Conservation (phyloP, 2,797 vertebrate genomes). For the Cryptoprocta ferox region DNA sequence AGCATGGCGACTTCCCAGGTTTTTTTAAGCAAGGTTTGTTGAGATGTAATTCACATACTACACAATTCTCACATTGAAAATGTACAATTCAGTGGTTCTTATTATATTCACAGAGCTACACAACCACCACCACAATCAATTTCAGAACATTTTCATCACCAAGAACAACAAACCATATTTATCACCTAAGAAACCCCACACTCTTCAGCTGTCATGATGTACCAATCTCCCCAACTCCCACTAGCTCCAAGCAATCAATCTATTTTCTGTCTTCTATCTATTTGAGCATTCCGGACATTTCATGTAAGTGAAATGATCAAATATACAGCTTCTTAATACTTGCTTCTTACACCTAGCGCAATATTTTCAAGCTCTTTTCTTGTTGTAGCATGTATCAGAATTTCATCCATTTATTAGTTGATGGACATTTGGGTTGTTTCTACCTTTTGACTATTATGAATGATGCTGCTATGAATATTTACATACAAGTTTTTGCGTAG, state of each 20-base stretch:
- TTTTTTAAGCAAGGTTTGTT: background rate
- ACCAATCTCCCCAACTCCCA: accelerated
- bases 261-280: background rate
- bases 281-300: background rate
- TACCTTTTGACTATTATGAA: background rate
- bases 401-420: background rate
- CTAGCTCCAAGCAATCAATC: background rate
- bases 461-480: background rate
- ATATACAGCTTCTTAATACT: background rate
- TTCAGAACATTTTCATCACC: background rate
- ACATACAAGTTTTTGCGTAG: background rate
- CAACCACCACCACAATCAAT: background rate
- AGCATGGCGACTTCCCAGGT: background rate
- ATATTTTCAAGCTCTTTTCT: background rate
- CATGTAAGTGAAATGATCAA: background rate
- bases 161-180: no score
- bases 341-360: background rate
- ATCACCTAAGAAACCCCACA: background rate
- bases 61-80: background rate
- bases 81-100: background rate
- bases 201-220: background rate
- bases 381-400: background rate
- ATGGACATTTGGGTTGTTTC: background rate
- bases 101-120: background rate
- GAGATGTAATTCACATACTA: background rate